Percentiles rank a stretch among this genome's conserved stretches.
These are phyloP conservation scores for Ochropacha duplaris DNA, from an alignment of 2,888 invertebrate genomes.

Conservation along the genomic window DNA sequence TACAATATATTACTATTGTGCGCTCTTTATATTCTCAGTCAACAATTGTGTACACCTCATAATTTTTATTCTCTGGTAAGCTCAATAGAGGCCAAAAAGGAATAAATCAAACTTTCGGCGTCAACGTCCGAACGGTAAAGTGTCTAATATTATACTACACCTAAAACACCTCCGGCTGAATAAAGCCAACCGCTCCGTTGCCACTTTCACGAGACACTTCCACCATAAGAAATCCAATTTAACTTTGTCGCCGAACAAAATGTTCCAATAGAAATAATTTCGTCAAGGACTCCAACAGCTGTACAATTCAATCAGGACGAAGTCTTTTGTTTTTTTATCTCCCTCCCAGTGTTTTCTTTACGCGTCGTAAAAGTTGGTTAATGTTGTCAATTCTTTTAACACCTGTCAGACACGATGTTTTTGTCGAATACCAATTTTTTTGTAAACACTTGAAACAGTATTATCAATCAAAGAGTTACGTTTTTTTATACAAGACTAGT, in stretches of 20 bases:
- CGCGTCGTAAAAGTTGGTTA: slow-evolving; percentile 55
- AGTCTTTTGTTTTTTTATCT: slow-evolving; percentile 61
- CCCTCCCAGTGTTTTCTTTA: slow-evolving; percentile 51
- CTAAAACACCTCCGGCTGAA: slow-evolving; percentile 62
- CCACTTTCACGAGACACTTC: slow-evolving; percentile 66
- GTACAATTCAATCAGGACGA: slow-evolving; percentile 77
- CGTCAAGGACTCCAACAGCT: slow-evolving; percentile 76
- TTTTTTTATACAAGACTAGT: background rate
- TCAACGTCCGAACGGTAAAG: slow-evolving; percentile 42
- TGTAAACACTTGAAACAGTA: background rate
- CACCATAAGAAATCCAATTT: slow-evolving; percentile 81
- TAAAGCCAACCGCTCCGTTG: slow-evolving; percentile 63
- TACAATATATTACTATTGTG: no score
- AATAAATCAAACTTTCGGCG: slow-evolving; percentile 36
- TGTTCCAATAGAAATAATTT: slow-evolving; percentile 81
- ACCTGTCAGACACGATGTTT: slow-evolving; percentile 37
- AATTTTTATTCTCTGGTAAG: background rate
- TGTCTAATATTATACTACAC: slow-evolving; percentile 58
- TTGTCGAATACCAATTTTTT: slow-evolving; percentile 15
- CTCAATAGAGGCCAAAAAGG: slow-evolving; percentile 25
- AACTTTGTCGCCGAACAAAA: slow-evolving; percentile 79
- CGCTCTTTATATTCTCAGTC: no score
- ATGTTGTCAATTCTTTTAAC: slow-evolving; percentile 59
- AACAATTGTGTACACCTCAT: no score
- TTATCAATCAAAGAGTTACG: background rate